Conservation (phyloP, 35 echinoderm and acorn worm genomes). For the Lytechinus pictus region DNA sequence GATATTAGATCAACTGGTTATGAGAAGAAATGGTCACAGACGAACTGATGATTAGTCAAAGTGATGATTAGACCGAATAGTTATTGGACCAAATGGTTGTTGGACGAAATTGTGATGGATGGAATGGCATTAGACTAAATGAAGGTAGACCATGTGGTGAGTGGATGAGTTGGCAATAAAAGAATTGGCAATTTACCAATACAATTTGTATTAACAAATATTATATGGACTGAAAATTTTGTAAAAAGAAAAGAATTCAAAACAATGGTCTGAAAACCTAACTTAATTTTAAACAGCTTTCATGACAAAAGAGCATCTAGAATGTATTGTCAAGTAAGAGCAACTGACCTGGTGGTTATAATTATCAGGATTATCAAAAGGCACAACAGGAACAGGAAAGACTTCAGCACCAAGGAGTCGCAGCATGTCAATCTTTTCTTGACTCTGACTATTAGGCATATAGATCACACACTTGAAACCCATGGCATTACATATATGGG, state of each 20-base stretch:
- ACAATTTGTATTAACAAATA: too few species aligned
- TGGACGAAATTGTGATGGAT: too few species aligned
- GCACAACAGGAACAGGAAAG: slow-evolving; percentile 81
- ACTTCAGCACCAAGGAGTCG: slow-evolving; percentile 83
- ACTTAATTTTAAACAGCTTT: too few species aligned
- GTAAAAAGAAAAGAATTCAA: not conserved
- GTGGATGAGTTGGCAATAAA: too few species aligned
- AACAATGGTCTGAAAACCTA: not conserved
- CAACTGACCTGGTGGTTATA: slow-evolving; percentile 90
- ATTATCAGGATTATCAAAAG: slow-evolving; percentile 84
- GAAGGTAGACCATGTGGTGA: too few species aligned
- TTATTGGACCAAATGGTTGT: too few species aligned
- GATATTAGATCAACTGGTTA: too few species aligned
- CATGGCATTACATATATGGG: slow-evolving; percentile 97
- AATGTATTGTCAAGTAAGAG: not conserved
- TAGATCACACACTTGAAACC: slow-evolving; percentile 94
- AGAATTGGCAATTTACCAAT: too few species aligned
- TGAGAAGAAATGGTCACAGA: too few species aligned
- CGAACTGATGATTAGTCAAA: too few species aligned
- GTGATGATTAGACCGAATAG: too few species aligned
- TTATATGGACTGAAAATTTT: not conserved
- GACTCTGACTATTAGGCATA: slow-evolving; percentile 90
- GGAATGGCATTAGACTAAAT: too few species aligned
- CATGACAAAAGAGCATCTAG: not conserved
- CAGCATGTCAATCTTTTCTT: slow-evolving; percentile 89